These are phyloP conservation scores for Stenichneumon culpator DNA, from an alignment of 2,888 invertebrate genomes.

Conservation along the genomic window DNA sequence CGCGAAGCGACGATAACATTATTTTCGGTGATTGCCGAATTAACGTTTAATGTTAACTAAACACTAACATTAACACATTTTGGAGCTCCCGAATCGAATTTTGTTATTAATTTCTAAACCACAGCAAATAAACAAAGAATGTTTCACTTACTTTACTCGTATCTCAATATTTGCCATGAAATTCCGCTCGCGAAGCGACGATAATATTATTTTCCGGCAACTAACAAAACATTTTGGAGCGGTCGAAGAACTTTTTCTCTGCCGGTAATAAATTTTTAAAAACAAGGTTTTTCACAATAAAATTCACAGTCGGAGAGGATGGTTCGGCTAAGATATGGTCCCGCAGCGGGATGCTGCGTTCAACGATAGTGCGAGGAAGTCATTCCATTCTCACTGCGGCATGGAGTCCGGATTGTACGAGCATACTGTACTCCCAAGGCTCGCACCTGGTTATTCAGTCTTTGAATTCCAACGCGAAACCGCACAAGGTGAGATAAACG, in stretches of 20 bases:
- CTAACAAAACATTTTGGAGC: neutral
- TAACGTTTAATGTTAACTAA: neutral
- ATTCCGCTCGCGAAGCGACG: neutral
- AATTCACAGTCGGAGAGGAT: constrained; percentile 95
- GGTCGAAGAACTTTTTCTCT: neutral
- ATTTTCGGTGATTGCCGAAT: neutral
- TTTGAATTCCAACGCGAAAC: constrained; percentile 91
- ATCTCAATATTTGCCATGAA: neutral
- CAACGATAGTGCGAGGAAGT: constrained; percentile 94
- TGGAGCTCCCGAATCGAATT: too few species aligned
- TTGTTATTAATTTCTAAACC: too few species aligned
- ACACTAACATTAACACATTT: too few species aligned
- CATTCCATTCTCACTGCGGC: constrained; percentile 93
- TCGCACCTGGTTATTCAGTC: constrained; percentile 90
- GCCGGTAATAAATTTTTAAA: neutral
- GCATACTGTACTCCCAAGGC: constrained; percentile 90
- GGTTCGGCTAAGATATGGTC: constrained; percentile 99
- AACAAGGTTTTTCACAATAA: constrained; percentile 53
- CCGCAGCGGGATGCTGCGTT: constrained; percentile 96
- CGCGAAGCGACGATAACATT: neutral
- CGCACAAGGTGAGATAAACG: constrained; percentile 87
- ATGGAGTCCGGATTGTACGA: constrained; percentile 92
- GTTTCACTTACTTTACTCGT: neutral
- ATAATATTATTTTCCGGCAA: neutral
- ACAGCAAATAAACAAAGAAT: neutral